Evolutionary conservation across 2,113 vertebrate genomes (phyloP), one percentile per base, ranked within the genome.

Genomic region (Bothrops jararaca): DNA sequence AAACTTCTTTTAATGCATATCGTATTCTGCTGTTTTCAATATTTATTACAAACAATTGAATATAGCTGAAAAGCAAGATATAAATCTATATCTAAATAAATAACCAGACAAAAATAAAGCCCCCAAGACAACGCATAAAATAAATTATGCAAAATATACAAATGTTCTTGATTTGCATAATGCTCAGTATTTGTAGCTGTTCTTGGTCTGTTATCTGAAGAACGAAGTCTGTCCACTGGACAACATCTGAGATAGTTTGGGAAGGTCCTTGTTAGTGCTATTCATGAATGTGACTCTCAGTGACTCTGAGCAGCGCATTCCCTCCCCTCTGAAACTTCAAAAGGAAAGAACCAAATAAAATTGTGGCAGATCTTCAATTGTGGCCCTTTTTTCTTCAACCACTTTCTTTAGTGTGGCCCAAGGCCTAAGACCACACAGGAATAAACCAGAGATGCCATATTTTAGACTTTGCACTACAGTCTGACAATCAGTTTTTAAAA

Each of bases 401-500:
- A n/a, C 7, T 12, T 89, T 92, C 85, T 92, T 91, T 48, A 0
- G 11, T 12, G 29, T 22, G 1, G 0, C 92, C 88, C 34, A 87
- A 92, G 93, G 91, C 94, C 94, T 10, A 29, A 85, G 93, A 85
- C 91, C 91, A 0, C 57, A 0, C 89, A 3, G 91, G 91, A 3
- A 80, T 7, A 93, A 94, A 39, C n/a, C 92, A 52, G 88, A 89
- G 26, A 39, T 39, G 15, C 74, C 74, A 9, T 8, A 8, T 0
- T 57, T 0, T 54, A 34, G 4, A 0, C 3, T 86, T 22, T 92
- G 92, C 48, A 0, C 93, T 92, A 94, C 48, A 94, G 80, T 86
- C 29, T 92, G 88, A 87, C 94, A 94, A 52, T 90, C 92, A 94
- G 91, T 74, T 34, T 74, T 94, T 58, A 12, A n/a, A 85, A 93